A percentile compares a stretch with the other conserved stretches of the same genome.
Conservation (phyloP, 1,140 invertebrate species). For the Aphidius ervi region DNA sequence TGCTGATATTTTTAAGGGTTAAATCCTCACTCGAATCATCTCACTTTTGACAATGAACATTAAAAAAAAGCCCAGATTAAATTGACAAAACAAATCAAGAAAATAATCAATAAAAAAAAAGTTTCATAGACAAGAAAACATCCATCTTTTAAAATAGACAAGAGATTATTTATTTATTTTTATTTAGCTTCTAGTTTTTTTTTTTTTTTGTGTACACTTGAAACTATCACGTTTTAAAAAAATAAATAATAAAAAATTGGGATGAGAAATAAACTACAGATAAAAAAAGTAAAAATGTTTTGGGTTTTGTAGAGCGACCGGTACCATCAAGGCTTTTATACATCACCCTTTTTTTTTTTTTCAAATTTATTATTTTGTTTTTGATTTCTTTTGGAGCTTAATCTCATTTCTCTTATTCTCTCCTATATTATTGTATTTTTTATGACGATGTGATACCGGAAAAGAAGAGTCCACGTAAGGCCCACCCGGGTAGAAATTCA, state of each 20-base stretch:
- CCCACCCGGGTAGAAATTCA: slow-evolving; percentile 49
- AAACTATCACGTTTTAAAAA: slow-evolving; percentile 35
- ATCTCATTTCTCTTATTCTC: slow-evolving; percentile 20
- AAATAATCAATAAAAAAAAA: slow-evolving; percentile 10
- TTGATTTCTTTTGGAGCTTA: too few species aligned
- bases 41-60: slow-evolving; percentile 41
- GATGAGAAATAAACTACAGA: slow-evolving; percentile 42
- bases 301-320: slow-evolving; percentile 42
- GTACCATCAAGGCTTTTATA: slow-evolving; percentile 16
- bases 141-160: too few species aligned
- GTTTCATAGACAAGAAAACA: too few species aligned
- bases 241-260: slow-evolving; percentile 48
- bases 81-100: slow-evolving; percentile 5
- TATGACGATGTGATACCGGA: slow-evolving; percentile 19
- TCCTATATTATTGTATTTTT: slow-evolving; percentile 20
- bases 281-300: slow-evolving; percentile 46
- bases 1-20: slow-evolving; percentile 50
- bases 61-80: slow-evolving; percentile 1
- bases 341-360: slow-evolving; percentile 19
- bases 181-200: too few species aligned
- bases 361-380: slow-evolving; percentile 17
- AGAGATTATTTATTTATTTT: too few species aligned
- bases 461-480: slow-evolving; percentile 35
- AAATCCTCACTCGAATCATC: slow-evolving; percentile 48
- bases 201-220: too few species aligned